A percentile compares a stretch with the other conserved stretches of the same genome.
Conservation (phyloP, 2,113 vertebrate genomes). For the Laterallus jamaicensis region DNA sequence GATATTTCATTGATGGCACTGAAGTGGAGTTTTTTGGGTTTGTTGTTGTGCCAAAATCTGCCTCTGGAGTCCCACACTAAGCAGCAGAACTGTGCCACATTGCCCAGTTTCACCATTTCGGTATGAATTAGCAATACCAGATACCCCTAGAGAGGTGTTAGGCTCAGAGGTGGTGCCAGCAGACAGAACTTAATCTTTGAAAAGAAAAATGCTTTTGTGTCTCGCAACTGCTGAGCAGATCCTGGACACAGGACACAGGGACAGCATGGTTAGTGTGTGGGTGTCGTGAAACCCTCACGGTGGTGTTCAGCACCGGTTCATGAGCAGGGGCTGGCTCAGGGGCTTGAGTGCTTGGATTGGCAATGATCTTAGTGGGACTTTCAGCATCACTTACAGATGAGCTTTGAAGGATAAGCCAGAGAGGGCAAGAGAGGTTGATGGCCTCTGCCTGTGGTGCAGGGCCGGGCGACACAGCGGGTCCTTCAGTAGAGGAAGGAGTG, state of each 20-base stretch:
- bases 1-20: background rate
- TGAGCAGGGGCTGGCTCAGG: background rate
- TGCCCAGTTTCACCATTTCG: fast-evolving
- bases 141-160: fast-evolving
- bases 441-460: background rate
- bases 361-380: background rate
- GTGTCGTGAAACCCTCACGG: background rate
- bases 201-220: background rate
- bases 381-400: background rate
- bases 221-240: background rate
- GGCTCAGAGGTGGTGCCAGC: background rate
- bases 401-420: background rate
- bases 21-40: background rate
- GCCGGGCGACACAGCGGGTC: slow-evolving; percentile 3
- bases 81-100: background rate
- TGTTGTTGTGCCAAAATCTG: background rate
- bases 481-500: background rate
- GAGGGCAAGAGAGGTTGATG: background rate
- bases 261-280: fast-evolving
- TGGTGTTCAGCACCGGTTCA: fast-evolving
- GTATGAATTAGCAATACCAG: background rate
- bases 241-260: background rate
- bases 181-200: background rate
- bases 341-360: background rate
- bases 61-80: background rate